A percentile compares a stretch with the other conserved stretches of the same genome.
These are phyloP conservation scores for Apodemia duryi DNA, from an alignment of 2,888 invertebrate genomes.

Conservation along the genomic window DNA sequence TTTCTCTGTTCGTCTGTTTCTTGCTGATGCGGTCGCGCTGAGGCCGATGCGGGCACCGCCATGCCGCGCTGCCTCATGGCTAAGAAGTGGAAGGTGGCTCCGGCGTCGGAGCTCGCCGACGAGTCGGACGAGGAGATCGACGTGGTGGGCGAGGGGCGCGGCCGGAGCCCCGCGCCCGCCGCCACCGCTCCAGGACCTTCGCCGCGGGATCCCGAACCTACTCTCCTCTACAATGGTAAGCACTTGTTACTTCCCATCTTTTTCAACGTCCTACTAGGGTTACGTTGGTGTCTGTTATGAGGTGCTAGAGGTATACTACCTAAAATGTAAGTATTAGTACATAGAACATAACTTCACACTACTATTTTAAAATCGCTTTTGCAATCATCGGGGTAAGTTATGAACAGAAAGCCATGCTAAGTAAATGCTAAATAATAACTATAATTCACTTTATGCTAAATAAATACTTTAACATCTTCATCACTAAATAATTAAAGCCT, in stretches of 20 bases:
- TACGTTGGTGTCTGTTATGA: too few relatives aligned
- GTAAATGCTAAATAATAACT: too few relatives aligned
- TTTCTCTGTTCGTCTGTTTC: slow-evolving; percentile 77
- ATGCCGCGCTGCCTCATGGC: slow-evolving; percentile 98
- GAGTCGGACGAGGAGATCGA: slow-evolving; percentile 89
- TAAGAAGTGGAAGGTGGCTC: slow-evolving; percentile 93
- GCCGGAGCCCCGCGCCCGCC: slow-evolving; percentile 74
- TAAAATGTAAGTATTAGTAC: too few relatives aligned
- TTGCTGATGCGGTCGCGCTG: slow-evolving; percentile 75
- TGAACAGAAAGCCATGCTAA: too few relatives aligned
- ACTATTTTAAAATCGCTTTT: too few relatives aligned
- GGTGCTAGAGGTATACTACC: too few relatives aligned
- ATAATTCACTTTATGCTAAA: too few relatives aligned
- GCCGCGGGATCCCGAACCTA: slow-evolving; percentile 84
- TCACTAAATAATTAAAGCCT: too few relatives aligned
- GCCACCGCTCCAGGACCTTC: slow-evolving; percentile 84
- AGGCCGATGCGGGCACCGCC: slow-evolving; percentile 80
- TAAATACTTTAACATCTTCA: too few relatives aligned
- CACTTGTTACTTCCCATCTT: slow-evolving; percentile 25
- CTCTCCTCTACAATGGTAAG: slow-evolving; percentile 89
- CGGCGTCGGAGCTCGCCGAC: slow-evolving; percentile 80
- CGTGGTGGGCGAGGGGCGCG: slow-evolving; percentile 89
- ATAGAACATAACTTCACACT: too few relatives aligned
- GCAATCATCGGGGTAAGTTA: too few relatives aligned
- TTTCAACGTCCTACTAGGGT: too few relatives aligned